These are phyloP conservation scores for Azemiops feae DNA, from an alignment of 2,113 vertebrate species.

Conservation along the genomic window DNA sequence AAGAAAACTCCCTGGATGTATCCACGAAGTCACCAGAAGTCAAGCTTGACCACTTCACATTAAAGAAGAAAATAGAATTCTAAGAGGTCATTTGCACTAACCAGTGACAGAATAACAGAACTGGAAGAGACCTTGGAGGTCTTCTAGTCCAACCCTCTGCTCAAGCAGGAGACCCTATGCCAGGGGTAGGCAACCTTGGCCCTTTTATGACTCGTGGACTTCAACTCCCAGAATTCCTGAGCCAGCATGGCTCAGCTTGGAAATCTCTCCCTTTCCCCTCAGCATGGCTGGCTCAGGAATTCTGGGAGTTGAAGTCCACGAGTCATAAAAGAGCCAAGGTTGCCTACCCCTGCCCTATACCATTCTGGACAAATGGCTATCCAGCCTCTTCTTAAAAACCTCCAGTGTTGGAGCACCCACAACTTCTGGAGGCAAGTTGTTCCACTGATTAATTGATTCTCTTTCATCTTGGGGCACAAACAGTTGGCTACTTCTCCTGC, in stretches of 20 bases:
- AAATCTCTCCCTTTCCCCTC: no score
- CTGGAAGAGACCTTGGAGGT: neutral
- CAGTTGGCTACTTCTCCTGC: neutral
- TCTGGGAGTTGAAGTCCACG: no score
- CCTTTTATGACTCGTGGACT: no score
- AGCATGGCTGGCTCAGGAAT: no score
- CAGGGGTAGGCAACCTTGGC: no score
- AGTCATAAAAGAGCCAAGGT: no score
- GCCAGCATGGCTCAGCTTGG: no score
- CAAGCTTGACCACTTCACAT: neutral
- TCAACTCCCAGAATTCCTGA: no score
- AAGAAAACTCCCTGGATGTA: neutral
- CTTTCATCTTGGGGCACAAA: neutral
- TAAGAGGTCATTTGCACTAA: neutral
- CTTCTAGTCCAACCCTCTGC: neutral
- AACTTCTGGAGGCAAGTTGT: neutral
- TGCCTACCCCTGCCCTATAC: no score
- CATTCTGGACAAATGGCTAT: neutral
- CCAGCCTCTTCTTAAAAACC: neutral
- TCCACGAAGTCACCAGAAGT: neutral
- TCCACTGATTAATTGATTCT: neutral
- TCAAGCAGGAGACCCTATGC: neutral
- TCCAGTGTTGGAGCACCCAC: neutral
- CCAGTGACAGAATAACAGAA: neutral
- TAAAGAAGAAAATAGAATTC: neutral